These are phyloP conservation scores for Melanostoma mellinum DNA, from an alignment of 2,888 invertebrate species.

Conservation along the genomic window DNA sequence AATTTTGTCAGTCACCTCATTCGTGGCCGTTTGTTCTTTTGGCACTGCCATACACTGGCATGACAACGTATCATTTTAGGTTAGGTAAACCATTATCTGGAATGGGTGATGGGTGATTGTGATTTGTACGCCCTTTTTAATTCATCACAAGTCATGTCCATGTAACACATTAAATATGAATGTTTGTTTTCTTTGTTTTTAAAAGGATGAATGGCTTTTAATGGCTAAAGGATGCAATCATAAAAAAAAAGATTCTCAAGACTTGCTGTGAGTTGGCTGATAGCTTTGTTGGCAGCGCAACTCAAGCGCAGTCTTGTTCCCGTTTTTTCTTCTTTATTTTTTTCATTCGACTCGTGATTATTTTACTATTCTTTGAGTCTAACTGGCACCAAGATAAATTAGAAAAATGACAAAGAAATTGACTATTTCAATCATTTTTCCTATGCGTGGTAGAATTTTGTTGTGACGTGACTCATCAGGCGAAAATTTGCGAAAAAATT, in stretches of 20 bases:
- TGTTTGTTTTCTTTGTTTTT: too few species aligned
- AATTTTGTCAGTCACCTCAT: conserved; percentile 21
- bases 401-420: conserved; percentile 42
- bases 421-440: conserved; percentile 24
- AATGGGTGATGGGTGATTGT: conserved; percentile 28
- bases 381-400: conserved; percentile 29
- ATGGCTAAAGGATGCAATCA: too few species aligned
- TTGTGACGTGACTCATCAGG: conserved; percentile 64
- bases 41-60: conserved; percentile 8
- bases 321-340: neutral
- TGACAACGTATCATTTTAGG: conserved; percentile 56
- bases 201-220: too few species aligned
- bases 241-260: too few species aligned
- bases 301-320: conserved; percentile 12
- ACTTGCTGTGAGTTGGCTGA: conserved; percentile 5
- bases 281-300: conserved; percentile 62
- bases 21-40: conserved; percentile 2
- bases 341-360: conserved; percentile 50
- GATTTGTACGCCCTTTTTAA: conserved; percentile 61
- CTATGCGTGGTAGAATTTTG: conserved; percentile 41
- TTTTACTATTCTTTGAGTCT: conserved; percentile 1
- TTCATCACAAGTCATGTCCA: conserved; percentile 11
- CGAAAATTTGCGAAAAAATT: conserved; percentile 58
- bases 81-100: conserved; percentile 57
- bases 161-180: too few species aligned